Evolutionary conservation across 2,888 invertebrate species (phyloP).

Genomic region (Petrolisthes manimaculis): DNA sequence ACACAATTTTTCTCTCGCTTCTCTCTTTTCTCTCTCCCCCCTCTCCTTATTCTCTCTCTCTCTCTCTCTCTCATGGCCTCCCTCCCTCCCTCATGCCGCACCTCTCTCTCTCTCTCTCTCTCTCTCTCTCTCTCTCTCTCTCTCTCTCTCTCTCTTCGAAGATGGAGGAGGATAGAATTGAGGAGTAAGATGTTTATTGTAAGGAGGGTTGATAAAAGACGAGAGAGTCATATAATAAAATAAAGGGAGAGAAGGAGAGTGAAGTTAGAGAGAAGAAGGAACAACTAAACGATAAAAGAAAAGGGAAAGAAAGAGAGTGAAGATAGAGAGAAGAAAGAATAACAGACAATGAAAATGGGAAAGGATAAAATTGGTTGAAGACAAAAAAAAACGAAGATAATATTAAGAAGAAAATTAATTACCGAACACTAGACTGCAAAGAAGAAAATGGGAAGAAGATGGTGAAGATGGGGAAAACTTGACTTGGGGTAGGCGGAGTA

Average conservation of each 20-base stretch:
- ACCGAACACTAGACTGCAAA: not conserved
- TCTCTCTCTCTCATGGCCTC: not conserved
- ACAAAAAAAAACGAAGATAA: too few species aligned
- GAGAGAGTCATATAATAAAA: not conserved
- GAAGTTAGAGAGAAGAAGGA: not conserved
- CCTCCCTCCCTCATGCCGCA: not conserved
- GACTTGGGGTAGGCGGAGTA: not conserved
- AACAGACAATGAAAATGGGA: not conserved
- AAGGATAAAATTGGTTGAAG: not conserved
- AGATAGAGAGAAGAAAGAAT: not conserved
- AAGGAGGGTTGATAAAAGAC: not conserved
- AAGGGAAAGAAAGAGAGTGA: not conserved
- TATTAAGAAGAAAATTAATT: too few species aligned
- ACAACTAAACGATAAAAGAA: not conserved
- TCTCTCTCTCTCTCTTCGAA: not conserved
- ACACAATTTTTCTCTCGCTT: slow-evolving; percentile 52
- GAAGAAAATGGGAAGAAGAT: not conserved
- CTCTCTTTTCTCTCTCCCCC: not conserved
- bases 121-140: slow-evolving; percentile 16
- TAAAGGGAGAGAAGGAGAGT: not conserved
- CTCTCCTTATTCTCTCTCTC: not conserved
- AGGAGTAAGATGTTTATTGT: not conserved
- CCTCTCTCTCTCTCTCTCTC: not conserved
- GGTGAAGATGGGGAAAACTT: not conserved
- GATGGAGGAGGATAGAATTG: not conserved